Evolutionary conservation across 92 coral and sea anemone genomes (phyloP).

Genomic region (Scolanthus callimorphus): DNA sequence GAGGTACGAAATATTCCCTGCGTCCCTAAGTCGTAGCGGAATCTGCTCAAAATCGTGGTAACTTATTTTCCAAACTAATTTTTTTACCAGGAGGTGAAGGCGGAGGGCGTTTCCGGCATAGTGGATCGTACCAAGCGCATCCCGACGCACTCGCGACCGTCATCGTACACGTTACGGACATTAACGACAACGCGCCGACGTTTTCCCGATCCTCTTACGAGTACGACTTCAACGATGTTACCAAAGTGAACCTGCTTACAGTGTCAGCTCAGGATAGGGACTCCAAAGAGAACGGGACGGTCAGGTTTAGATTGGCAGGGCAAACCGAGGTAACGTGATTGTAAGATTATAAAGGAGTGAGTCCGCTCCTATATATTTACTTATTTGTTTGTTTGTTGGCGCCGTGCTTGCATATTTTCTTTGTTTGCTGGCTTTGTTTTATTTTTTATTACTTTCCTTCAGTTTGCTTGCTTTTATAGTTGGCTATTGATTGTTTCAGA

Average conservation of each 20-base stretch:
- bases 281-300: conserved; percentile 67
- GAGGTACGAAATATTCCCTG: conserved; percentile 27
- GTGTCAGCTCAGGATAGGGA: conserved; percentile 79
- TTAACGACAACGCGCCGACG: conserved; percentile 85
- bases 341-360: too few relatives aligned
- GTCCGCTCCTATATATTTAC: too few relatives aligned
- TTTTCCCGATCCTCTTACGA: conserved; percentile 47
- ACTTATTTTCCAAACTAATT: too few relatives aligned
- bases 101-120: neutral
- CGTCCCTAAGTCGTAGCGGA: too few relatives aligned
- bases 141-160: conserved; percentile 67
- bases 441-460: too few relatives aligned
- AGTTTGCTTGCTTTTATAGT: too few relatives aligned
- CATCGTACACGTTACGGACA: conserved; percentile 61
- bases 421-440: too few relatives aligned
- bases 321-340: conserved; percentile 66
- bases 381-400: too few relatives aligned
- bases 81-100: conserved; percentile 1
- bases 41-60: too few relatives aligned
- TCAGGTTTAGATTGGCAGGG: conserved; percentile 64
- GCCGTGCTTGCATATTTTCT: too few relatives aligned
- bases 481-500: too few relatives aligned
- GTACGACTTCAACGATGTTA: conserved; percentile 39
- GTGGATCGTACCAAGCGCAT: conserved; percentile 43
- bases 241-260: conserved; percentile 38